A percentile compares a stretch with the other conserved stretches of the same genome.
Evolutionary conservation across 2,888 invertebrate species (phyloP).

Genomic region (Diabrotica balteata): DNA sequence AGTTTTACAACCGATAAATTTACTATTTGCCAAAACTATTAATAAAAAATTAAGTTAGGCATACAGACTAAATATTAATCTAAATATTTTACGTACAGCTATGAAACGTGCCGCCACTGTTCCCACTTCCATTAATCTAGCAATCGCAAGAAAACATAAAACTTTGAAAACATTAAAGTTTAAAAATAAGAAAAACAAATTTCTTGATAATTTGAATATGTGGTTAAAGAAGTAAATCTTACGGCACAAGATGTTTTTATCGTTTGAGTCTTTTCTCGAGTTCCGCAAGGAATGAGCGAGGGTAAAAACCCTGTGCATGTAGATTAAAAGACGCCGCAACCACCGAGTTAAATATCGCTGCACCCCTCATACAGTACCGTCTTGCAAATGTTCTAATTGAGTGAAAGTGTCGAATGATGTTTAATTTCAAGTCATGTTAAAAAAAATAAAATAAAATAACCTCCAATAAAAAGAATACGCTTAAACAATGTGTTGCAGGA

Average conservation of each 20-base stretch:
- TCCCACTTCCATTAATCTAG: conserved; percentile 40
- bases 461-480: too few relatives aligned
- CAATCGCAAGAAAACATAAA: conserved; percentile 41
- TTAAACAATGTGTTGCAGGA: too few relatives aligned
- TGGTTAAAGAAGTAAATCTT: conserved; percentile 62
- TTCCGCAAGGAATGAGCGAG: conserved; percentile 54
- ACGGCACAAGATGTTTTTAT: conserved; percentile 63
- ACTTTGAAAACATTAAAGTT: conserved; percentile 55
- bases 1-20: too few relatives aligned
- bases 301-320: conserved; percentile 61
- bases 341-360: conserved; percentile 59
- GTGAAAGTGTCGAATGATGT: not conserved
- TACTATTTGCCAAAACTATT: too few relatives aligned
- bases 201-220: conserved; percentile 64
- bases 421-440: not conserved
- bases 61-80: too few relatives aligned
- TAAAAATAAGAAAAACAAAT: conserved; percentile 62
- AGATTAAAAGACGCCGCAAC: conserved; percentile 62
- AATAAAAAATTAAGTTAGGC: too few relatives aligned
- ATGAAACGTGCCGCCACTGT: conserved; percentile 17
- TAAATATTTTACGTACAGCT: too few relatives aligned
- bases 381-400: not conserved
- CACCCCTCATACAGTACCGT: conserved; percentile 40
- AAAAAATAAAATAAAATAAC: too few relatives aligned
- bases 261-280: conserved; percentile 57